A percentile compares a stretch with the other conserved stretches of the same genome.
Evolutionary conservation across 2,888 invertebrate species (phyloP).

Genomic region (Nephrotoma guestfalica): DNA sequence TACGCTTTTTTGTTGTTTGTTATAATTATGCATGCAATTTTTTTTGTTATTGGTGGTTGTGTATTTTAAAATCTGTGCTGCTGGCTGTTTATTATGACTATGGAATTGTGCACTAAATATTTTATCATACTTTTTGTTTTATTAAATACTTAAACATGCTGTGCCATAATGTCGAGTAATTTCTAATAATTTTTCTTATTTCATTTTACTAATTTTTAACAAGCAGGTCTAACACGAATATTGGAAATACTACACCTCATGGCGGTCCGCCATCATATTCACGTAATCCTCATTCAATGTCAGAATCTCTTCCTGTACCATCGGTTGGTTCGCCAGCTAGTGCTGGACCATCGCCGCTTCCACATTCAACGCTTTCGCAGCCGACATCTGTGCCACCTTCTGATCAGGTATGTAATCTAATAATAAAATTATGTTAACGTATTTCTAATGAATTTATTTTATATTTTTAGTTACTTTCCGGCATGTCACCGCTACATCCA

Average conservation of each 20-base stretch:
- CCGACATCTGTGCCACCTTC: constrained; percentile 51
- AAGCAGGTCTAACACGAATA: constrained; percentile 25
- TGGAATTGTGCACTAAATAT: not conserved
- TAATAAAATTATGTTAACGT: not conserved
- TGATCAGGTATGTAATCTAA: constrained; percentile 23
- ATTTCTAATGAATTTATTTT: not conserved
- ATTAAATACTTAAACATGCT: not conserved
- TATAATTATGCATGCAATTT: not conserved
- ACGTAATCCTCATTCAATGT: constrained; percentile 34
- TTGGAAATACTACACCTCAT: constrained; percentile 38
- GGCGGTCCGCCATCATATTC: constrained; percentile 53
- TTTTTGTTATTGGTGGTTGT: not conserved
- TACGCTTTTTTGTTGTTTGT: not conserved
- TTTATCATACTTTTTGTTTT: not conserved
- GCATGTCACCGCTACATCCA: constrained; percentile 49
- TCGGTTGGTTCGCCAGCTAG: constrained; percentile 51
- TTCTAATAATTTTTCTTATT: not conserved
- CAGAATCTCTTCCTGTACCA: constrained; percentile 28
- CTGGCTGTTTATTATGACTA: not conserved
- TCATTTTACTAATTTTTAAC: constrained; percentile 12
- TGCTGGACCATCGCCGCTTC: constrained; percentile 48
- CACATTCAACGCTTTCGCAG: constrained; percentile 47
- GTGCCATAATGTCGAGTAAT: not conserved
- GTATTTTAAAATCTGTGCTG: not conserved
- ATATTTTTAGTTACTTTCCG: constrained; percentile 22